Conservation (phyloP, 2,888 invertebrate genomes). For the Tetragonula carbonaria region DNA sequence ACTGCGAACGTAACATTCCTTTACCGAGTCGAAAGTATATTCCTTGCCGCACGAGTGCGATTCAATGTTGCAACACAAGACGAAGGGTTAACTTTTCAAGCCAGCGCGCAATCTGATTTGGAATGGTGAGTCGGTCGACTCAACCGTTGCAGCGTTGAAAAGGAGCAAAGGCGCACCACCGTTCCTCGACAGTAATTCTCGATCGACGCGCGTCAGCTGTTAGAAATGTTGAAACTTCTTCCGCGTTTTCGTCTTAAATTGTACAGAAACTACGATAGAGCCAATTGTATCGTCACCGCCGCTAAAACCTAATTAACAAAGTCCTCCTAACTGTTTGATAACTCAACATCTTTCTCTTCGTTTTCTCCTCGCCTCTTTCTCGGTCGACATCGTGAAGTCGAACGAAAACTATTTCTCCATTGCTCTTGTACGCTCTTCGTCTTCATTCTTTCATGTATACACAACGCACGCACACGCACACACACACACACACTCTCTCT, state of each 20-base stretch:
- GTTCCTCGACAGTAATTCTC: conserved; percentile 28
- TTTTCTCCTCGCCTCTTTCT: conserved; percentile 5
- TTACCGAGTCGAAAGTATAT: neutral
- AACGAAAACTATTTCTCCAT: conserved; percentile 4
- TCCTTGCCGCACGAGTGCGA: neutral
- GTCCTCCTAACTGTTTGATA: conserved; percentile 68
- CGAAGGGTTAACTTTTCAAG: neutral
- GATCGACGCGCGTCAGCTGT: conserved; percentile 49
- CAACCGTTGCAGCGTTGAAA: conserved; percentile 19
- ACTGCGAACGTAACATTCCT: neutral
- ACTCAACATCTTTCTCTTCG: conserved; percentile 52
- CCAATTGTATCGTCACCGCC: conserved; percentile 80
- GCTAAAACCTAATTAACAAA: conserved; percentile 80
- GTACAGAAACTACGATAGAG: conserved; percentile 81
- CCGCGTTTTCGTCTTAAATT: conserved; percentile 51
- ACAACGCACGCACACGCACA: neutral
- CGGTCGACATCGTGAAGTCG: conserved; percentile 10
- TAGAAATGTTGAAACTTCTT: conserved; percentile 66
- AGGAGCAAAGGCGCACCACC: conserved; percentile 39
- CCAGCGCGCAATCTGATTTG: neutral
- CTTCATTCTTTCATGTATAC: neutral
- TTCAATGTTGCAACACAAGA: neutral
- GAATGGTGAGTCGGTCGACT: conserved; percentile 27
- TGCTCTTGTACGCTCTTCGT: neutral
- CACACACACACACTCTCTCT: conserved; percentile 7